These are phyloP conservation scores for Cyprinodon diabolis DNA, from an alignment of 2,797 vertebrate genomes.

Conservation along the genomic window DNA sequence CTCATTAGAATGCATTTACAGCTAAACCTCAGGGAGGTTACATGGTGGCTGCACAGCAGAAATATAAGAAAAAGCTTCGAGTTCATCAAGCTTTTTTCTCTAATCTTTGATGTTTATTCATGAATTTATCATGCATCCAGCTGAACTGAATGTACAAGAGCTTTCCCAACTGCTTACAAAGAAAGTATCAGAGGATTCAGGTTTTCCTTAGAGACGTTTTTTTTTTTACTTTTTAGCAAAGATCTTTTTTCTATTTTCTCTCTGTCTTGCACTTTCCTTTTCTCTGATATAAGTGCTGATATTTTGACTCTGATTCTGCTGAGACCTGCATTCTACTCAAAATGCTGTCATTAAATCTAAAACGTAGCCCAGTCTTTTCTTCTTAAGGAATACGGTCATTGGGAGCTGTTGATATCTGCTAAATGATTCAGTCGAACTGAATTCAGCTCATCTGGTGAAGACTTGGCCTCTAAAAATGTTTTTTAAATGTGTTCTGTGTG, in stretches of 20 bases:
- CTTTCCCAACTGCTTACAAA: slow-evolving; percentile 22
- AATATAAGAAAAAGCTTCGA: slow-evolving; percentile 32
- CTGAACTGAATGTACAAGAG: slow-evolving; percentile 42
- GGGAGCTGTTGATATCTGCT: slow-evolving; percentile 14
- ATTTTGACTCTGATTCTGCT: slow-evolving; percentile 33
- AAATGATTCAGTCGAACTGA: slow-evolving; percentile 15
- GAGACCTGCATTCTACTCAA: slow-evolving; percentile 25
- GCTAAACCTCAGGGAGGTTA: slow-evolving; percentile 10
- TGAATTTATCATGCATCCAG: slow-evolving; percentile 55
- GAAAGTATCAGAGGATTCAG: slow-evolving; percentile 29
- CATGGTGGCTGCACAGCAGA: neutral
- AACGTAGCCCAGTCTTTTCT: slow-evolving; percentile 4
- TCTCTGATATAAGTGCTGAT: slow-evolving; percentile 25
- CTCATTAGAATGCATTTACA: slow-evolving; percentile 34
- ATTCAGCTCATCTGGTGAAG: slow-evolving; percentile 6
- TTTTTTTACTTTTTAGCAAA: slow-evolving; percentile 30
- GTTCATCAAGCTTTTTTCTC: slow-evolving; percentile 24
- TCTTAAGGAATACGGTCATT: slow-evolving; percentile 32
- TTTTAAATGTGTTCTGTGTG: neutral
- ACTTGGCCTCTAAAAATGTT: neutral
- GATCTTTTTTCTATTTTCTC: slow-evolving; percentile 11
- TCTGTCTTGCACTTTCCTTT: neutral
- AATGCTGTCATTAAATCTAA: slow-evolving; percentile 34
- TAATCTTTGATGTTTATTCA: slow-evolving; percentile 54
- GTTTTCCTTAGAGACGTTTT: slow-evolving; percentile 15